Base-by-base conservation (phyloP, 2,113 vertebrate genomes). In the Dinomys branickii region DNA sequence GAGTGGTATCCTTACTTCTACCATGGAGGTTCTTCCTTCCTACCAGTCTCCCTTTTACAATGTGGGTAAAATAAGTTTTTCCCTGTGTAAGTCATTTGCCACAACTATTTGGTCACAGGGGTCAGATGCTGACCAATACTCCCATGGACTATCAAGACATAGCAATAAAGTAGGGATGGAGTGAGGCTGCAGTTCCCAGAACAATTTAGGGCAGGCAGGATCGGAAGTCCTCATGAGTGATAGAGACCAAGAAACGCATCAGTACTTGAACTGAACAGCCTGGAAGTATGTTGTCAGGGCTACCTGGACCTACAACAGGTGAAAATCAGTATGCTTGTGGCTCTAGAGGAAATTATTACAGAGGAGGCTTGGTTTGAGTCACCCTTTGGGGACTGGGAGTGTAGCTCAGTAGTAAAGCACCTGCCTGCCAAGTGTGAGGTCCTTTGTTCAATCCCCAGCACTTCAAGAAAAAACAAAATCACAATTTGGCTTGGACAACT, bases 291-390 rank as follows among this genome's bases (percentile, higher is more conserved):
- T 38, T 80, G 84, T n/a, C 11, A 61, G 69, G 50, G 12, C 12
- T 85, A n/a, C 24, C 56, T 1, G 0, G 11, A 5, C 30, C 12
- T 47, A 61, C 0, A 54, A 5, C 5, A 12, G 12, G 19, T 17
- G 69, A 41, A 52, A 47, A 41, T 75, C 44, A 7, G 8, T 59
- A 20, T 28, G 44, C 20, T 44, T 47, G 35, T 77, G 22, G 38
- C 24, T 41, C 10, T 75, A 44, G 38, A 10, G 22, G 38, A 41
- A 13, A 26, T 44, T 41, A 44, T 24, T 12, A 12, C 22, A 44
- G 38, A 73, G 20, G 4, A 26, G 71, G 10, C 9, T 44, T 44
- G 71, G 17, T 6, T 44, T 22, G 26, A 41, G 71, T 24, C 71
- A 73, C 38, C 38, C 10, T 24, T 24, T 73, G 71, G 38, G 38